Conservation (phyloP, 2,113 vertebrate species). For the Lathamus discolor region DNA sequence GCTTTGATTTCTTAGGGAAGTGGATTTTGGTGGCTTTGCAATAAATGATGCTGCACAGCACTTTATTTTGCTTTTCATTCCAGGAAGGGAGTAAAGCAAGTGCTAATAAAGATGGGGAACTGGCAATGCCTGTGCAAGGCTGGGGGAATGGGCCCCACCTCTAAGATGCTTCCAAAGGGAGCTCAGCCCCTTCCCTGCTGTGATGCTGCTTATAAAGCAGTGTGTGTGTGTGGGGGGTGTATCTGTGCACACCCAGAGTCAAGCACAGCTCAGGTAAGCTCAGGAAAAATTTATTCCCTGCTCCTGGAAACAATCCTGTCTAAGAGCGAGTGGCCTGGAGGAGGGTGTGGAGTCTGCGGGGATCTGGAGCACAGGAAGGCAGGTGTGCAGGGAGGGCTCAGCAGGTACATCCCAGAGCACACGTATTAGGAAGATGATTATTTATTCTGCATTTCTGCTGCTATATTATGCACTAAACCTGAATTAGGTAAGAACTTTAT, state of each 20-base stretch:
- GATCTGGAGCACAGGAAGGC: neutral
- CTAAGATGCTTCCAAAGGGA: neutral
- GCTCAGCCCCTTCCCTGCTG: neutral
- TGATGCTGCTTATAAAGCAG: neutral
- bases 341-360: neutral
- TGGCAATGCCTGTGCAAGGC: neutral
- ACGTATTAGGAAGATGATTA: neutral
- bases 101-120: neutral
- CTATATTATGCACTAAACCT: neutral
- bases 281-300: neutral
- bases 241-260: neutral
- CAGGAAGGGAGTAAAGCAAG: neutral
- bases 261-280: neutral
- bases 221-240: too few species aligned
- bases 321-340: neutral
- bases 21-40: neutral
- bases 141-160: neutral
- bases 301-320: neutral
- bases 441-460: neutral
- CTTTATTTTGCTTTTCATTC: neutral
- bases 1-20: neutral
- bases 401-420: neutral
- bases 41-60: neutral
- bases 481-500: neutral
- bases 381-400: rapidly evolving